phyloP scores from a whole-genome alignment of 2,888 invertebrate species.

The Cephus sareptanus region DNA sequence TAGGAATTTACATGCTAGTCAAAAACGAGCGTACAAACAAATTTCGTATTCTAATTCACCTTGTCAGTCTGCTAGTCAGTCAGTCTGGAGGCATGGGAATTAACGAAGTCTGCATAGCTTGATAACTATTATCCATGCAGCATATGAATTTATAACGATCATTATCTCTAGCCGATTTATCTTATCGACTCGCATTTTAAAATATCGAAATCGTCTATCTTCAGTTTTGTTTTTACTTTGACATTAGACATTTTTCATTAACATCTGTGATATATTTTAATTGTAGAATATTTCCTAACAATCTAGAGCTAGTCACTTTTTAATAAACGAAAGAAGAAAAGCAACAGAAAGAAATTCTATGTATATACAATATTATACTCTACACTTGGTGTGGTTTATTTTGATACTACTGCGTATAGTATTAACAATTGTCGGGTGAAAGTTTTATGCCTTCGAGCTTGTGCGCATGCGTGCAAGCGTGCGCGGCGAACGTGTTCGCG shows the following conservation, averaged over 20 bases:
- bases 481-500: not conserved
- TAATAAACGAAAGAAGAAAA: constrained; percentile 37
- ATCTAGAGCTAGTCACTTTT: constrained; percentile 46
- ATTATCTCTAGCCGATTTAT: constrained; percentile 40
- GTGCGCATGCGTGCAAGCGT: not conserved
- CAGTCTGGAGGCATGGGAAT: not conserved
- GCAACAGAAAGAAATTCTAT: constrained; percentile 38
- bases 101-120: not conserved
- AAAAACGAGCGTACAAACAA: not conserved
- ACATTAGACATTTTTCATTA: constrained; percentile 56
- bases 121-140: not conserved
- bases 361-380: constrained; percentile 61
- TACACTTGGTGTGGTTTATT: constrained; percentile 64
- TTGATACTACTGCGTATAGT: constrained; percentile 53
- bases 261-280: constrained; percentile 65
- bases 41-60: not conserved
- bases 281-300: constrained; percentile 57
- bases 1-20: not conserved
- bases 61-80: not conserved
- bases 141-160: constrained; percentile 42
- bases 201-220: constrained; percentile 28
- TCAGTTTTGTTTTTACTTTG: constrained; percentile 47
- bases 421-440: constrained; percentile 4
- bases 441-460: constrained; percentile 1
- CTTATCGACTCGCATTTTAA: constrained; percentile 31